Conservation (phyloP, 2,888 invertebrate species). For the Melitaea athalia region DNA sequence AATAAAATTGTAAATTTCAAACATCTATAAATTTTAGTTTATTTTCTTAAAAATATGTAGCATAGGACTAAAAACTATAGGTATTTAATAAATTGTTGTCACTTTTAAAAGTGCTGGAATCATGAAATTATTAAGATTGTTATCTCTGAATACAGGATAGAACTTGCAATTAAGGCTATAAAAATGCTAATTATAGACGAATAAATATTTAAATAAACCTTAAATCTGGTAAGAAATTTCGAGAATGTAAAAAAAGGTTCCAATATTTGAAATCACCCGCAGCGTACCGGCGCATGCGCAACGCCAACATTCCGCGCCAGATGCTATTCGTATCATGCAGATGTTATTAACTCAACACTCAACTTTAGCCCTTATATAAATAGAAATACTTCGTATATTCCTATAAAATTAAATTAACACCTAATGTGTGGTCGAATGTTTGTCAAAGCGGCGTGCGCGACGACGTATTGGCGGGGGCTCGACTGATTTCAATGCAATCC, state of each 20-base stretch:
- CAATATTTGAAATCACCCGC: conserved; percentile 9
- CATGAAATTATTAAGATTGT: too few relatives aligned
- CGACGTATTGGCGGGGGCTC: neutral
- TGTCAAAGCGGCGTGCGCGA: conserved; percentile 1
- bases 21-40: too few relatives aligned
- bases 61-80: too few relatives aligned
- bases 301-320: conserved; percentile 41
- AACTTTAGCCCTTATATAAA: neutral
- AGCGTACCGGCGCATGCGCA: conserved; percentile 37
- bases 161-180: too few relatives aligned
- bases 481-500: neutral
- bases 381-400: neutral
- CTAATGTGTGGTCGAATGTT: conserved; percentile 11
- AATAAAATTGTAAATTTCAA: too few relatives aligned
- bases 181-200: neutral
- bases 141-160: too few relatives aligned
- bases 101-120: too few relatives aligned
- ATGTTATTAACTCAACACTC: conserved; percentile 1
- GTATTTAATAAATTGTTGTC: too few relatives aligned
- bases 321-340: conserved; percentile 55
- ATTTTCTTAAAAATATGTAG: too few relatives aligned
- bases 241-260: neutral
- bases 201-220: neutral
- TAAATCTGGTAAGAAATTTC: neutral
- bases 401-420: neutral